Base-by-base conservation (phyloP, 1,140 invertebrate species). In the Drosophila saltans region DNA sequence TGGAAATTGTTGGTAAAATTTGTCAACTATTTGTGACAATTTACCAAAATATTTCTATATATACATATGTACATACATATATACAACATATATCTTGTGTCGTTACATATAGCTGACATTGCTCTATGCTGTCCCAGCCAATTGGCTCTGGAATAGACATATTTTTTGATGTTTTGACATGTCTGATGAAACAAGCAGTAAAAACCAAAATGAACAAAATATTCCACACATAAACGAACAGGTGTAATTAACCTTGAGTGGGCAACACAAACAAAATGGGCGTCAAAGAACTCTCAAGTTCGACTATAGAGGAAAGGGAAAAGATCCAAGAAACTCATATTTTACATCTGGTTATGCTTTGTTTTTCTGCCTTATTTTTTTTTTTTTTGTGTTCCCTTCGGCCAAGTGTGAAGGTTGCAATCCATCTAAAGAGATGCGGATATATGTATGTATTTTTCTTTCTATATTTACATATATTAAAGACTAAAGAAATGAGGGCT, bases 171-270 rank as follows among this genome's bases (percentile, higher is more conserved):
- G 66, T 66, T 41, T 62, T 24, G 40, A 64, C 40, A 45, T 8
- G 21, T 30, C 26, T 9, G 8, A 26, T 4, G 24, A 52, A 52
- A 21, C 7, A 48, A 39, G 36, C 4, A 30, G 28, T 4, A 30
- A 39, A 9, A 39, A 2, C 9, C 3, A 11, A 40, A 26, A 26
- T 2, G 11, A 40, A 40, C 1, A 52, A 36, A 21, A 43, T 24
- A 61, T 30, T 40, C 58, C 10, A 64, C 28, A 52, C 64, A 55
- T 2, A 66, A 30, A 55, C 69, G 62, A 69, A 74, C 80, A 88
- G 84, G 77, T 88, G 74, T 89, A 83, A 89, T 83, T 83, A 75
- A 80, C 84, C 84, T 81, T 89, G 72, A 65, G 45, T 3, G 3
- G 7, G 2, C 6, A 26, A 26, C 16, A 52, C 16, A 52, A 52